Conservation (phyloP, 2,113 vertebrate species). For the Hippopotamus amphibius region DNA sequence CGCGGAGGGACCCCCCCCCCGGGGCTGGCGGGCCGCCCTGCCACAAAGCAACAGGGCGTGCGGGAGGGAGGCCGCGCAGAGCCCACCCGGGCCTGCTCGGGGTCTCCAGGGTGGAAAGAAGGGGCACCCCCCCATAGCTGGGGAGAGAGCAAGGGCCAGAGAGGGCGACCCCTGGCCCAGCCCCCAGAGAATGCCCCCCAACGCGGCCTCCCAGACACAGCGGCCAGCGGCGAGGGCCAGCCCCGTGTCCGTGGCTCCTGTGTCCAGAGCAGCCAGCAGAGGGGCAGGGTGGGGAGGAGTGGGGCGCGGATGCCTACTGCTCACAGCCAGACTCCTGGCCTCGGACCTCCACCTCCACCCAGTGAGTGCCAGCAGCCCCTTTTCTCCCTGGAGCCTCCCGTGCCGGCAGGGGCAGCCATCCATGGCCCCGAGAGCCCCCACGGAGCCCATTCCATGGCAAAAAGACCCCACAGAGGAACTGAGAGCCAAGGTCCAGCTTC, state of each 20-base stretch:
- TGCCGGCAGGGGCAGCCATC: accelerated
- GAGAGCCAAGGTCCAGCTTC: neutral
- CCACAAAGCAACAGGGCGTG: neutral
- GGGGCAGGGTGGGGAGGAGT: accelerated
- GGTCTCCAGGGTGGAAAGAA: neutral
- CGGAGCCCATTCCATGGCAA: accelerated
- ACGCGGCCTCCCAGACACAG: neutral
- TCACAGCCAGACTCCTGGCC: neutral
- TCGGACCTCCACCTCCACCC: no score
- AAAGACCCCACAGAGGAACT: neutral
- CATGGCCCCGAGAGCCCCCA: neutral
- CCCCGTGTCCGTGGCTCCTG: accelerated
- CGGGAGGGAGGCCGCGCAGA: neutral
- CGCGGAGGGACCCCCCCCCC: neutral
- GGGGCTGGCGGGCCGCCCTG: slow-evolving; percentile 6
- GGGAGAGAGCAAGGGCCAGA: neutral
- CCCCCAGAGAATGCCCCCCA: accelerated
- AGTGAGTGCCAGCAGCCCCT: accelerated
- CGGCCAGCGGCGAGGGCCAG: neutral
- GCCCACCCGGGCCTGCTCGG: accelerated
- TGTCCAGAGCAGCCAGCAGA: neutral
- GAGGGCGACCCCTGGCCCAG: neutral
- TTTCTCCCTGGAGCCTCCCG: neutral
- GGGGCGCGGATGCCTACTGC: accelerated
- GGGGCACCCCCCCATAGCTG: neutral